phyloP scores from a whole-genome alignment of 2,888 invertebrate species.

The Caenorhabditis sp. region DNA sequence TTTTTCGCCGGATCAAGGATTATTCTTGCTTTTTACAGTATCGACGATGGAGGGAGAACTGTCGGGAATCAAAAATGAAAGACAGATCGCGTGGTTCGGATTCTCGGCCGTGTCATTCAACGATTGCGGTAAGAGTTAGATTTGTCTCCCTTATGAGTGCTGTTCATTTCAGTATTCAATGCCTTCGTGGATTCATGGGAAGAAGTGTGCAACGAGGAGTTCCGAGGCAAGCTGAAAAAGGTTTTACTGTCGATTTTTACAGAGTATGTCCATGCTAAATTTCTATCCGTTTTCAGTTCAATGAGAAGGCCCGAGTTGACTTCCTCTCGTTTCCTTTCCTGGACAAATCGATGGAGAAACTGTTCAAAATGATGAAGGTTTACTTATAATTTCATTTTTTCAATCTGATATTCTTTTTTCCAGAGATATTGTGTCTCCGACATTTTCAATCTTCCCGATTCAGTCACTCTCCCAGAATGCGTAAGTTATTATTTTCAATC shows the following conservation, averaged over 20 bases:
- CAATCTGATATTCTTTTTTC: background rate
- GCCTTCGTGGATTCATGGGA: conserved; percentile 34
- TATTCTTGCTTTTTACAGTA: background rate
- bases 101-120: conserved; percentile 38
- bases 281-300: conserved; percentile 13
- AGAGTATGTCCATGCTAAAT: background rate
- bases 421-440: conserved; percentile 44
- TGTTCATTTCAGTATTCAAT: conserved; percentile 34
- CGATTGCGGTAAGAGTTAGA: conserved; percentile 31
- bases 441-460: conserved; percentile 28
- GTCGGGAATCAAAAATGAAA: conserved; percentile 37
- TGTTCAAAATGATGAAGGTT: conserved; percentile 27
- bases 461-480: conserved; percentile 44
- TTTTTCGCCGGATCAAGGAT: too few species aligned
- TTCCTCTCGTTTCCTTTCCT: conserved; percentile 26
- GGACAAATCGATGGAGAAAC: conserved; percentile 4
- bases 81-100: conserved; percentile 34
- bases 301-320: conserved; percentile 11
- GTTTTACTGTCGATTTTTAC: background rate
- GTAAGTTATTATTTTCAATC: conserved; percentile 10
- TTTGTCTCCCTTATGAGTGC: background rate
- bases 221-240: conserved; percentile 9
- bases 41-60: conserved; percentile 30
- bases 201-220: conserved; percentile 35
- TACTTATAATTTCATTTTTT: background rate